A percentile compares a stretch with the other conserved stretches of the same genome.
These are phyloP conservation scores for Sinelater perroti DNA, from an alignment of 2,888 invertebrate species.

Conservation along the genomic window DNA sequence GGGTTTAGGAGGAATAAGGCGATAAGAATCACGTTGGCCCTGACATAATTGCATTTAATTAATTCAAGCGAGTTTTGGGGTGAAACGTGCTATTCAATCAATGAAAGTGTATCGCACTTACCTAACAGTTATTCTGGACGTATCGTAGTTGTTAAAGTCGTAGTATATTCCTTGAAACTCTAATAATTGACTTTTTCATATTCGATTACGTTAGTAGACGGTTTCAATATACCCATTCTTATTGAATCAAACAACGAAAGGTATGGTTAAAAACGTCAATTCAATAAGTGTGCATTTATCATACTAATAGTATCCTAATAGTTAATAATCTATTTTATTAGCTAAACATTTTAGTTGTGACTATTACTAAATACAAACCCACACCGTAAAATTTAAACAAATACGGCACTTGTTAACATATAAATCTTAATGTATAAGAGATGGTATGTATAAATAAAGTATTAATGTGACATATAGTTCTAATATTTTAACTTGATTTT, in stretches of 20 bases:
- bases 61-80: background rate
- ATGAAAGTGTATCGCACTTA: background rate
- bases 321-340: background rate
- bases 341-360: no score
- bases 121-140: background rate
- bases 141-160: background rate
- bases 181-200: conserved; percentile 12
- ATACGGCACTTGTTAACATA: no score
- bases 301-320: background rate
- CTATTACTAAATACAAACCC: no score
- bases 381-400: no score
- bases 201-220: conserved; percentile 14
- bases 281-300: background rate
- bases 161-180: background rate
- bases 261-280: background rate
- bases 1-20: background rate
- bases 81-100: background rate
- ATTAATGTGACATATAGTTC: no score
- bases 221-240: no score
- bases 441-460: no score
- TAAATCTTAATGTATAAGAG: no score
- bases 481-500: no score
- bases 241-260: background rate
- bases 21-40: conserved; percentile 4
- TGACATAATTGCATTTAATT: conserved; percentile 20